These are phyloP conservation scores for Lathamus discolor DNA, from an alignment of 2,113 vertebrate genomes.

Conservation along the genomic window DNA sequence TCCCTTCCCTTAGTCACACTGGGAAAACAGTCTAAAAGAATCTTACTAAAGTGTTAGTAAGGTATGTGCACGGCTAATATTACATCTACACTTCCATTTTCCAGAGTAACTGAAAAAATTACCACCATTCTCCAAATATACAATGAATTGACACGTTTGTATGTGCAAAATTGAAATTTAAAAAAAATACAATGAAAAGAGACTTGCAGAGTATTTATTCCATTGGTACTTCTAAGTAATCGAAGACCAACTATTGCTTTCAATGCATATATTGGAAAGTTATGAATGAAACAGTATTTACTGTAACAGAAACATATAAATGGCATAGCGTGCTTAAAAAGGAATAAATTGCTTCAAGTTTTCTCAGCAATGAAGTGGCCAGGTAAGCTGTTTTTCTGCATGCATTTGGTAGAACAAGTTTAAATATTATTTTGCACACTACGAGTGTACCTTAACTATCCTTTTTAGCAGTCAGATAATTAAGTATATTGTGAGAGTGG, in stretches of 20 bases:
- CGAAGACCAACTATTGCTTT: background rate
- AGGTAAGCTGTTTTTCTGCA: background rate
- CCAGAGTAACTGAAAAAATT: background rate
- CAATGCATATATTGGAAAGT: background rate
- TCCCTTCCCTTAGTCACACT: background rate
- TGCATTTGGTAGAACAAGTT: background rate
- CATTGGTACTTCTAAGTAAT: background rate
- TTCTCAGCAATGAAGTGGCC: background rate
- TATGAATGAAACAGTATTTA: background rate
- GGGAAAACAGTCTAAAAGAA: background rate
- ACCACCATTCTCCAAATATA: background rate
- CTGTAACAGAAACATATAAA: background rate
- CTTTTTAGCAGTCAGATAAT: background rate
- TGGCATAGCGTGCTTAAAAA: background rate
- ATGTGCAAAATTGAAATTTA: background rate
- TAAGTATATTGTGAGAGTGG: background rate
- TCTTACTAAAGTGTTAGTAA: background rate
- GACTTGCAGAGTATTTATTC: background rate
- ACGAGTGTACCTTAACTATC: background rate
- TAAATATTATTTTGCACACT: background rate
- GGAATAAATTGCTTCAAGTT: background rate
- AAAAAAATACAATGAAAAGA: background rate
- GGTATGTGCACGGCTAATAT: fast-evolving
- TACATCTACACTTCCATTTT: background rate
- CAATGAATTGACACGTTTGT: background rate